These are phyloP conservation scores for Lipotes vexillifer DNA, from an alignment of 2,113 vertebrate species.

Conservation along the genomic window DNA sequence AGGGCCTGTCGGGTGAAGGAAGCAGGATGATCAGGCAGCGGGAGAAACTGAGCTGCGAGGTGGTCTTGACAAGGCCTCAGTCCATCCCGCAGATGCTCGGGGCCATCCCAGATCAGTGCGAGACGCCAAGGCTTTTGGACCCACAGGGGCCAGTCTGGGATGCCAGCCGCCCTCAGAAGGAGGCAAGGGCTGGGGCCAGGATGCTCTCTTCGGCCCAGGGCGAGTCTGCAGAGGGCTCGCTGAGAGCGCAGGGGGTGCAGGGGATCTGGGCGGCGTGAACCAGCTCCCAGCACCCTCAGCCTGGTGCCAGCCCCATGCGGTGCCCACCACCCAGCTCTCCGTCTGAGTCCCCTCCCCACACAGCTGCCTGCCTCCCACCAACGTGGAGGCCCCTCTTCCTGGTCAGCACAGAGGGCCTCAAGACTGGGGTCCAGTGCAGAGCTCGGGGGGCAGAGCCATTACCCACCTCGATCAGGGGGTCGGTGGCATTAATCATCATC, in stretches of 20 bases:
- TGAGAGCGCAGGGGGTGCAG: background rate
- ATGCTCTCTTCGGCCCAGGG: background rate
- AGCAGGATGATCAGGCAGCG: rapidly evolving
- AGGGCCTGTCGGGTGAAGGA: background rate
- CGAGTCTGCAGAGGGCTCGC: too few relatives aligned
- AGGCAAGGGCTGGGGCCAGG: rapidly evolving
- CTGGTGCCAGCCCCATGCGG: rapidly evolving
- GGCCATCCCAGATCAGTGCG: rapidly evolving
- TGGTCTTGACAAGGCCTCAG: rapidly evolving
- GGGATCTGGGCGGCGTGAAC: rapidly evolving
- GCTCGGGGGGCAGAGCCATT: background rate
- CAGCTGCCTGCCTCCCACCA: background rate
- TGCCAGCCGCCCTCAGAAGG: background rate
- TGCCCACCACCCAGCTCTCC: rapidly evolving
- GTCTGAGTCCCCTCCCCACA: rapidly evolving
- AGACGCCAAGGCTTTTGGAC: background rate
- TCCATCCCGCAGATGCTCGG: rapidly evolving
- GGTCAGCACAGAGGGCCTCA: background rate
- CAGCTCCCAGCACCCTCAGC: rapidly evolving
- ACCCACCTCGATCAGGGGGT: background rate
- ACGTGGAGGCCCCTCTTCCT: rapidly evolving
- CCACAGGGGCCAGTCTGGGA: rapidly evolving
- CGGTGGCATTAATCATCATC: slow-evolving; percentile 38
- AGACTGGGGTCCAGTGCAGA: rapidly evolving
- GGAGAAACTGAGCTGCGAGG: rapidly evolving